Base-by-base conservation (phyloP, 1,140 invertebrate species). In the Mamestra configurata region DNA sequence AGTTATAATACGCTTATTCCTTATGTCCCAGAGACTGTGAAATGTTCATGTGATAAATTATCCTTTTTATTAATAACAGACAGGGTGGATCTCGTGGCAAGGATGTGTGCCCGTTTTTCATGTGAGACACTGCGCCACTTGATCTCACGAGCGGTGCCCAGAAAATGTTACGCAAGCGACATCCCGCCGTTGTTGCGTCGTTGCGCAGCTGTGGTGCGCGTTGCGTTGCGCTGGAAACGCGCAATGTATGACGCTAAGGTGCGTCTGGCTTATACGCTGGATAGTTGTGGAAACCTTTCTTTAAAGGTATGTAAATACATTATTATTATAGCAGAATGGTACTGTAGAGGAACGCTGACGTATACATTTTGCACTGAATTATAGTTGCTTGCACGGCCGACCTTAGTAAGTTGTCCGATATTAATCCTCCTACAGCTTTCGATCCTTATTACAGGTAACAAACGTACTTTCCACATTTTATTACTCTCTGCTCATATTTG, bases 221-320 rank as follows among this genome's bases (percentile, higher is more conserved):
- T 87, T 0, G 88, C 91, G 24, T 49, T 83, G 27, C 84, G 78
- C 13, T 92, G 90, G 91, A 87, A 84, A 10, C 84, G 87, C 1
- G 88, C 82, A 6, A 90, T 92, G 90, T 79, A 86, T 10, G 83
- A 88, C 70, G 89, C 90, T 15, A 43, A 82, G 4, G 1, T 64
- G 0, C 76, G 82, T 0, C 86, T 92, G 24, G 91, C 89, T 0
- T 90, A 88, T 77, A 61, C 77, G 18, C 72, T 91, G 5, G 46
- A 64, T 0, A 57, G 37, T 3, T 84, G 83, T n/a, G 84, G 87
- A 7, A 20, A 68, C 0, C 31, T 92, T 6, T 73, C 85, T 27
- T 61, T 92, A 5, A 90, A 89, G 86, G 90, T 89, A 24, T 73
- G 40, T 37, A 10, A 7, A 10, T n/a, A n/a, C n/a, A n/a, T n/a